Conservation (phyloP, 2,888 invertebrate genomes). For the Cyclophora albipunctata region DNA sequence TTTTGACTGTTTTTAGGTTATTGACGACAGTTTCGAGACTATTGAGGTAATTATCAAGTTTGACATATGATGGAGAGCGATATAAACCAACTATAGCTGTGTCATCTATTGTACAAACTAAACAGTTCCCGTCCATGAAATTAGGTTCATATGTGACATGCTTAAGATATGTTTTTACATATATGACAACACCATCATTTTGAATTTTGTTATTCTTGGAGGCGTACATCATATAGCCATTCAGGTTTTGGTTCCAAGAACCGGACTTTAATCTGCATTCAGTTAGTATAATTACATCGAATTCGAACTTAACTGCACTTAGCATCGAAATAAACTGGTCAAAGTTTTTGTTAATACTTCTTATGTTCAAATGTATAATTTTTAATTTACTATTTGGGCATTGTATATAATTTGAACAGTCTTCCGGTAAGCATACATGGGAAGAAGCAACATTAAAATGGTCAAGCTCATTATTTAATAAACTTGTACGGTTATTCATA, state of each 20-base stretch:
- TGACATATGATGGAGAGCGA: slow-evolving; percentile 2
- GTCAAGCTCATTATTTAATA: not conserved
- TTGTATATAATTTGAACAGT: not conserved
- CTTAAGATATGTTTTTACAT: not conserved
- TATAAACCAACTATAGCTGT: not conserved
- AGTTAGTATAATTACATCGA: slow-evolving; percentile 7
- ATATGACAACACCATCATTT: slow-evolving; percentile 12
- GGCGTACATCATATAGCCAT: slow-evolving; percentile 1
- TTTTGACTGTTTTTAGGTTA: not conserved
- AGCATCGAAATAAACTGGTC: slow-evolving; percentile 4
- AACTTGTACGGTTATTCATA: too few relatives aligned
- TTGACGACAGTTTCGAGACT: too few relatives aligned
- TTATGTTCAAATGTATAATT: slow-evolving; percentile 8
- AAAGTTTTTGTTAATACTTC: slow-evolving; percentile 10
- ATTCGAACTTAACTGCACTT: not conserved
- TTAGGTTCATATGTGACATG: slow-evolving; percentile 3
- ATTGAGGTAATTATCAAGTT: too few relatives aligned
- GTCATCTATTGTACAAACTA: not conserved
- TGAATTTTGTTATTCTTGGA: slow-evolving; percentile 3
- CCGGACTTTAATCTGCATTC: slow-evolving; percentile 9
- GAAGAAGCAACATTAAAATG: not conserved
- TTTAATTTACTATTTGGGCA: not conserved
- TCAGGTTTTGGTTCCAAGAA: slow-evolving; percentile 1
- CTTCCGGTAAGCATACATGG: not conserved
- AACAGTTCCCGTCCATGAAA: slow-evolving; percentile 4